phyloP scores from a whole-genome alignment of 1,140 invertebrate species.

The Dryas iulia region DNA sequence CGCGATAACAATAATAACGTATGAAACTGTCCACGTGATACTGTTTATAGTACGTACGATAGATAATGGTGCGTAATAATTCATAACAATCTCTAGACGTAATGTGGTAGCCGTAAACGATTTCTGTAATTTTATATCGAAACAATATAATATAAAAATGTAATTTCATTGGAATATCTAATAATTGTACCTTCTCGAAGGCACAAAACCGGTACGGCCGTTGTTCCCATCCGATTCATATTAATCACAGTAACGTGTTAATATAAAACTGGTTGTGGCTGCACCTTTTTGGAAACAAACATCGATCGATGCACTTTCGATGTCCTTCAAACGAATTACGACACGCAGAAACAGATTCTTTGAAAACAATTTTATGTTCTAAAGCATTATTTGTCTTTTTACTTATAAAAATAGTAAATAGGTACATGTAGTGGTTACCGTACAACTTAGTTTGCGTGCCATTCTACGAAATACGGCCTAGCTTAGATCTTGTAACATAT shows the following conservation, averaged over 20 bases:
- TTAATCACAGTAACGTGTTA: conserved; percentile 33
- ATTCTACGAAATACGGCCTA: not conserved
- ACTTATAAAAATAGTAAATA: not conserved
- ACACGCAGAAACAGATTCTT: not conserved
- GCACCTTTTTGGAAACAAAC: conserved; percentile 23
- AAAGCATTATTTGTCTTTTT: not conserved
- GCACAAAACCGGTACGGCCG: conserved; percentile 12
- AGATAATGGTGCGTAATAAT: conserved; percentile 25
- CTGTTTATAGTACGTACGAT: conserved; percentile 24
- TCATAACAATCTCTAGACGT: not conserved
- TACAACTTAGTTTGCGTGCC: not conserved
- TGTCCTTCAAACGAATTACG: conserved; percentile 3
- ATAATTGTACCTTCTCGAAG: conserved; percentile 20
- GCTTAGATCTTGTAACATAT: conserved; percentile 25
- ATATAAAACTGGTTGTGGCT: conserved; percentile 31
- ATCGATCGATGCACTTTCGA: conserved; percentile 12
- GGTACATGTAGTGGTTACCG: not conserved
- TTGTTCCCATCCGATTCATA: conserved; percentile 29
- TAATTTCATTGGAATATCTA: not conserved
- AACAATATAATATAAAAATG: not conserved
- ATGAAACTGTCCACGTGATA: conserved; percentile 30
- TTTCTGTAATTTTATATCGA: not conserved
- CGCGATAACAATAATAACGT: conserved; percentile 35
- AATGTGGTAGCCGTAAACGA: not conserved
- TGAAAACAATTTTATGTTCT: not conserved